These are phyloP conservation scores for Calosoma granatense DNA, from an alignment of 1,140 invertebrate genomes.

Conservation along the genomic window DNA sequence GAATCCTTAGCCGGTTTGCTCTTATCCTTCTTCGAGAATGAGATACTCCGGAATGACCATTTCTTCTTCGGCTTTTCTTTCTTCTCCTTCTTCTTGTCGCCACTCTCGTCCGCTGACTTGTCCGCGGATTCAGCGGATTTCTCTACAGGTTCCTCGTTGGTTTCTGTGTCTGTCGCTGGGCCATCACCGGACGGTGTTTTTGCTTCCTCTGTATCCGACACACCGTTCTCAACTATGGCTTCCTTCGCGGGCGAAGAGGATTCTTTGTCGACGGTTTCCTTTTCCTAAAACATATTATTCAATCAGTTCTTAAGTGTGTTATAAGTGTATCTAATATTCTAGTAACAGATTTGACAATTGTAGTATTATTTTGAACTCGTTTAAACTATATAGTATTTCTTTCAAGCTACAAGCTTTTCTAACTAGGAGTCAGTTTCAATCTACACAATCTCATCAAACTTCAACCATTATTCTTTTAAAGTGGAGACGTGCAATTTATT, in stretches of 20 bases:
- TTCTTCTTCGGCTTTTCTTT: conserved; percentile 78
- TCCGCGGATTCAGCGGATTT: conserved; percentile 39
- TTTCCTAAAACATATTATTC: conserved; percentile 45
- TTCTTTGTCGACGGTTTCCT: no score
- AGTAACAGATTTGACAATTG: no score
- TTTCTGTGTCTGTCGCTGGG: conserved; percentile 28
- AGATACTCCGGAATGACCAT: conserved; percentile 76
- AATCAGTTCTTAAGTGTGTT: no score
- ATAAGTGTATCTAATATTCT: no score
- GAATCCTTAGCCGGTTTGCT: conserved; percentile 60
- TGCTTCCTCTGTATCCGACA: conserved; percentile 23
- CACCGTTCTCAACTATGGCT: conserved; percentile 41
- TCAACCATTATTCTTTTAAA: no score
- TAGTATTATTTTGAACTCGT: no score
- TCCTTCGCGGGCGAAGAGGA: conserved; percentile 45
- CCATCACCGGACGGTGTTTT: conserved; percentile 25
- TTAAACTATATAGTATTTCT: no score
- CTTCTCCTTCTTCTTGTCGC: conserved; percentile 62
- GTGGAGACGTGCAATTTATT: no score
- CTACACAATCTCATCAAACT: no score
- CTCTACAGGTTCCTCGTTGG: conserved; percentile 31
- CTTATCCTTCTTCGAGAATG: conserved; percentile 76
- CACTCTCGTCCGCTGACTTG: conserved; percentile 47
- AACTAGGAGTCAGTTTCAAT: no score
- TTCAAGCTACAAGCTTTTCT: no score